Evolutionary conservation across 2,888 invertebrate genomes (phyloP), one percentile per base, ranked within the genome.

Genomic region (Salpingus planirostris): DNA sequence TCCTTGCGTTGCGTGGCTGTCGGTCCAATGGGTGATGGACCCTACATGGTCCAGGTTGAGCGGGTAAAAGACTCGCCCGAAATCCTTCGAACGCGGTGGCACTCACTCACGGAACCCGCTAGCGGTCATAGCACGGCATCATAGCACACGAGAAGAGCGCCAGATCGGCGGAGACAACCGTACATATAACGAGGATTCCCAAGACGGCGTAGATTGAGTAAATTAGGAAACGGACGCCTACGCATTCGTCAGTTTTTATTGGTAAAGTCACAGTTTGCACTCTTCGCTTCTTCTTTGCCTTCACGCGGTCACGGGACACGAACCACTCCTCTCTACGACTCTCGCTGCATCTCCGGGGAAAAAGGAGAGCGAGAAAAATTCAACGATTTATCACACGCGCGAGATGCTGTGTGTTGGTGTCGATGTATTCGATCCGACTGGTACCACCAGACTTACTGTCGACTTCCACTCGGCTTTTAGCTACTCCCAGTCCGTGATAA

Each of bases 151-250:
- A 10, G 5, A 13, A 13, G 5, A 13, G 7, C 13, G 11, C 3
- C 18, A 13, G 5, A 13, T 8, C 13, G 11, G 4, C 18, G 11
- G 12, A 8, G 27, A 27, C 29, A n/a, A 28, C 14, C 13, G 12
- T 11, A 15, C 29, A 15, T 11, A 32, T n/a, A n/a, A n/a, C n/a
- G n/a, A n/a, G 35, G 30, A 31, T 33, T 42, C 43, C 39, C 39
- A 39, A 35, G 29, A 21, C 18, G 44, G 43, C 42, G 46, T 45
- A 40, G 47, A 46, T 44, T 47, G 38, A 46, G 57, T 54, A 59
- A 59, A 59, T 59, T 55, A 59, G 59, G 59, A 59, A 58, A 59
- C 50, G 47, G 46, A n/a, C 55, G 49, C 59, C 53, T 44, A 59
- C 58, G 50, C 54, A 38, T 45, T 49, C 40, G 43, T 51, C 49